phyloP scores from a whole-genome alignment of 2,797 vertebrate species.

The Streptopelia turtur region DNA sequence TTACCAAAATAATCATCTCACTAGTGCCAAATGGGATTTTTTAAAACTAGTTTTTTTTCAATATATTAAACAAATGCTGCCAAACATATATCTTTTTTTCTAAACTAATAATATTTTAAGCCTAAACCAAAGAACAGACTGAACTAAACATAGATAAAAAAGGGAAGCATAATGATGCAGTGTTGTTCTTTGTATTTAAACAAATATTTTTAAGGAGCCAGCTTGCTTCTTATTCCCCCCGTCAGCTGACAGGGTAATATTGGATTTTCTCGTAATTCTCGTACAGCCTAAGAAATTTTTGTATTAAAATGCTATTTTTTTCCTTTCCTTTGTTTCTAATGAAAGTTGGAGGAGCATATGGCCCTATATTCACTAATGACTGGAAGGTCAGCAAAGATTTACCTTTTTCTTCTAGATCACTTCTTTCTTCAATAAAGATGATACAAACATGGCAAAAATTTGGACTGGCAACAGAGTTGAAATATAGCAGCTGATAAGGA shows the following conservation, averaged over 20 bases:
- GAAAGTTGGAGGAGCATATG: conserved; percentile 50
- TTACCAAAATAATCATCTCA: conserved; percentile 59
- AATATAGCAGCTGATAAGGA: background rate
- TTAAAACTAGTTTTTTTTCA: conserved; percentile 25
- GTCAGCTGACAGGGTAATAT: conserved; percentile 60
- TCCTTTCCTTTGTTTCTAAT: conserved; percentile 65
- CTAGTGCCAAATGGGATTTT: conserved; percentile 48
- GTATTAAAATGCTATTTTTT: conserved; percentile 68
- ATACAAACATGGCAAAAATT: background rate
- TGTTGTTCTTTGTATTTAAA: conserved; percentile 70
- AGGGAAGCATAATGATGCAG: conserved; percentile 58
- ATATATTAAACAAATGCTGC: conserved; percentile 53
- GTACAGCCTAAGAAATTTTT: conserved; percentile 66
- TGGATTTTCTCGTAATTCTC: conserved; percentile 73
- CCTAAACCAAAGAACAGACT: conserved; percentile 68
- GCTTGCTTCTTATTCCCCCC: conserved; percentile 62
- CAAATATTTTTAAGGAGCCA: conserved; percentile 72
- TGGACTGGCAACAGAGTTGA: background rate
- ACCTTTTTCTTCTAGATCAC: conserved; percentile 24
- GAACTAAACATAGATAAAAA: conserved; percentile 62
- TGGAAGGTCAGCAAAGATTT: conserved; percentile 28
- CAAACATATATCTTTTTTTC: conserved; percentile 1
- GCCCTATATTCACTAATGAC: conserved; percentile 29
- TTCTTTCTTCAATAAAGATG: conserved; percentile 30
- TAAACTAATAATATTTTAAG: conserved; percentile 68